Evolutionary conservation across 1,140 invertebrate species (phyloP).

Genomic region (Formica exsecta): DNA sequence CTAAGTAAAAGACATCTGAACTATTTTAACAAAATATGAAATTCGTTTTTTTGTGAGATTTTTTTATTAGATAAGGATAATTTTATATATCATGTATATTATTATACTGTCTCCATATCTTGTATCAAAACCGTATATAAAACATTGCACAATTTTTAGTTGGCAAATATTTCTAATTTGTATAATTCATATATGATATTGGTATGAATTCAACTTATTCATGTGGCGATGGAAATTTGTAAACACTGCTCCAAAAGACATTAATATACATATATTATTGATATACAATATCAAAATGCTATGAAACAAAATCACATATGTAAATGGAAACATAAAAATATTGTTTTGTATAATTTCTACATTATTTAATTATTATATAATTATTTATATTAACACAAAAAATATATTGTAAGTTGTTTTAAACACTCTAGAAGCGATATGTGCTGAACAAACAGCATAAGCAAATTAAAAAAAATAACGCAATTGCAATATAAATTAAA

Average conservation of each 20-base stretch:
- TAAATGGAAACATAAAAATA: conserved; percentile 12
- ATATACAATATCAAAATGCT: background rate
- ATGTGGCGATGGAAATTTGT: background rate
- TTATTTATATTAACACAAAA: conserved; percentile 19
- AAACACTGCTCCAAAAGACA: conserved; percentile 4
- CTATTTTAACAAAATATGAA: conserved; percentile 24
- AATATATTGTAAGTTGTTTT: conserved; percentile 42
- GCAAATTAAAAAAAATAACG: background rate
- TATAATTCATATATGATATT: no score
- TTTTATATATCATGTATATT: conserved; percentile 39
- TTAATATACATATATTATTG: background rate
- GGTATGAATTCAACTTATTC: background rate
- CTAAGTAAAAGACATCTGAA: background rate
- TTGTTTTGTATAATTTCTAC: background rate
- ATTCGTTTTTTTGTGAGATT: background rate
- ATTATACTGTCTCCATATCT: background rate
- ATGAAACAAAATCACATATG: conserved; percentile 16
- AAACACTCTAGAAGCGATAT: conserved; percentile 2
- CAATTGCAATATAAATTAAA: conserved; percentile 55
- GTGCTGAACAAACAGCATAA: background rate
- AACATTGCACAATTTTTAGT: conserved; percentile 45
- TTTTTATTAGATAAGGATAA: conserved; percentile 26
- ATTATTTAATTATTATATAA: background rate
- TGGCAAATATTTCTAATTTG: background rate
- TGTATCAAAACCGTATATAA: conserved; percentile 40